phyloP scores from a whole-genome alignment of 1,140 invertebrate species.

The Pinna nobilis region DNA sequence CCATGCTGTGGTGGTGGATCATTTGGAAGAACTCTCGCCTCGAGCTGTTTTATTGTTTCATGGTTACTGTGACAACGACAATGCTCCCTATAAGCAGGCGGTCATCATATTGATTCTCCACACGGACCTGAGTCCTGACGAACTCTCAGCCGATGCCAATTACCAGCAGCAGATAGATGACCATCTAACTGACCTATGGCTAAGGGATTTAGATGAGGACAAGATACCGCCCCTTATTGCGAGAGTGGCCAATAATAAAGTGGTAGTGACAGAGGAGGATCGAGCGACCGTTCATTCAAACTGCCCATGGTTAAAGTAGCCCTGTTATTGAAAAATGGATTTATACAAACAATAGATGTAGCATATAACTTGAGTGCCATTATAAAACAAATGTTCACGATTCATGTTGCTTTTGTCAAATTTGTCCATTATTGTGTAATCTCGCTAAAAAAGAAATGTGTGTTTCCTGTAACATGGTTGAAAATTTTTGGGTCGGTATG shows the following conservation, averaged over 20 bases:
- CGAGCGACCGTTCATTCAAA: too few species aligned
- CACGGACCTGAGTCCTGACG: constrained; percentile 24
- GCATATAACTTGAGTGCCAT: too few species aligned
- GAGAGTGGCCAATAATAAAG: constrained; percentile 61
- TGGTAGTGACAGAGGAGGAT: constrained; percentile 43
- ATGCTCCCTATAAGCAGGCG: constrained; percentile 65
- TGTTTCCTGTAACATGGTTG: too few species aligned
- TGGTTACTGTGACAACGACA: constrained; percentile 65
- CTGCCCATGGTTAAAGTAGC: too few species aligned
- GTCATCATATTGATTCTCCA: constrained; percentile 53
- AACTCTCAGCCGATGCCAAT: not conserved
- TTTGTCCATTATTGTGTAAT: too few species aligned
- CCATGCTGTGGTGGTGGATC: constrained; percentile 53
- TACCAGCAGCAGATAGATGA: constrained; percentile 46
- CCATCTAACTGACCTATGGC: constrained; percentile 49
- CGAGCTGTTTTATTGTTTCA: constrained; percentile 59
- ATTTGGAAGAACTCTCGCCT: constrained; percentile 53
- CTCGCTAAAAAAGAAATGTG: too few species aligned
- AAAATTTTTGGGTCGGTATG: too few species aligned
- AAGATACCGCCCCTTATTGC: constrained; percentile 61
- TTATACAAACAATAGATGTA: too few species aligned
- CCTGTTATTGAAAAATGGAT: too few species aligned
- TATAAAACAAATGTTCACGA: too few species aligned
- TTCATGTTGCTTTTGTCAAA: too few species aligned
- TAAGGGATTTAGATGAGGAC: constrained; percentile 47